Evolutionary conservation across 1,140 invertebrate genomes (phyloP).

Genomic region (Cotesia typhae): DNA sequence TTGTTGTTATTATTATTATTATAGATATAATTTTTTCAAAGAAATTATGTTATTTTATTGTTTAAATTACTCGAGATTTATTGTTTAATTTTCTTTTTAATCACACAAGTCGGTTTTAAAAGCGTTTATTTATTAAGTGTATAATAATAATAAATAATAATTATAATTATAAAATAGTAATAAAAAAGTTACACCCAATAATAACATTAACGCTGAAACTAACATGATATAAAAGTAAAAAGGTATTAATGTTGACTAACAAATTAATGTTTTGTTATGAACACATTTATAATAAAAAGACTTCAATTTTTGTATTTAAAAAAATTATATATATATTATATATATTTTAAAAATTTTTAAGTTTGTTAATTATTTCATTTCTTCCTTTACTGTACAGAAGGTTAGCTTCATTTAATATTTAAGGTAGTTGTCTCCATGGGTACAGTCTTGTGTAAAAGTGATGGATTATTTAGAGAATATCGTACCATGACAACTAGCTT

Average conservation of each 20-base stretch:
- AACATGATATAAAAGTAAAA: not conserved
- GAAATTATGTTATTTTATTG: constrained; percentile 4
- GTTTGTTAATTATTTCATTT: too few species aligned
- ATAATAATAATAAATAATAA: constrained; percentile 42
- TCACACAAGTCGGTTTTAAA: constrained; percentile 14
- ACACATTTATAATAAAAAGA: constrained; percentile 43
- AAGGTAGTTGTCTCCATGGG: too few species aligned
- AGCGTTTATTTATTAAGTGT: constrained; percentile 52
- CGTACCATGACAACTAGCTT: too few species aligned
- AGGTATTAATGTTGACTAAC: constrained; percentile 54
- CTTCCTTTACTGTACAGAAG: too few species aligned
- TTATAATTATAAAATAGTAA: not conserved
- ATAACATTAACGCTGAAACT: not conserved
- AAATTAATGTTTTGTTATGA: constrained; percentile 53
- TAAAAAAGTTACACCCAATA: constrained; percentile 10
- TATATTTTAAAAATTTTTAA: constrained; percentile 40
- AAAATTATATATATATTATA: constrained; percentile 51
- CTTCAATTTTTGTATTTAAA: constrained; percentile 47
- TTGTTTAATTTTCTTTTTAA: constrained; percentile 10
- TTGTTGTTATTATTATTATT: not conserved
- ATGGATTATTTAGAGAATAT: too few species aligned
- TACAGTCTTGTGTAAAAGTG: too few species aligned
- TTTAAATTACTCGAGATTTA: not conserved
- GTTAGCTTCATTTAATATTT: too few species aligned
- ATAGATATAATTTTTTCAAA: constrained; percentile 8